Evolutionary conservation across 2,888 invertebrate species (phyloP).

Genomic region (Drosophila meridionalis): DNA sequence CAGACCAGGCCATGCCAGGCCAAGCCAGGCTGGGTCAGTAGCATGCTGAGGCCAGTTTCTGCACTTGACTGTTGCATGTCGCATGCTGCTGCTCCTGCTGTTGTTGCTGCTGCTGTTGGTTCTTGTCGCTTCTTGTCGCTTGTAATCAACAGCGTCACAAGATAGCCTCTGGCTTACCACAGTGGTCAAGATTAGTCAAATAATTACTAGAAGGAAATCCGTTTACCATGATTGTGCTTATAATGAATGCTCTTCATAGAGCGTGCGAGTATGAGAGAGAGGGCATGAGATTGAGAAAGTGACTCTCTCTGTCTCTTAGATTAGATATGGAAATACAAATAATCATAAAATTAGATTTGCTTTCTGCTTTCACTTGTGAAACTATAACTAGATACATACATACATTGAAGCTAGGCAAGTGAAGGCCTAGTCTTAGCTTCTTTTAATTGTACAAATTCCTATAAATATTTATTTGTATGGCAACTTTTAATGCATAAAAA

Average conservation of each 20-base stretch:
- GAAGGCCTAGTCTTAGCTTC: too few species aligned
- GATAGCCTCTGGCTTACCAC: conserved; percentile 36
- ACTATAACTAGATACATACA: too few species aligned
- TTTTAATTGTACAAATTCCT: too few species aligned
- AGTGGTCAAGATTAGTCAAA: conserved; percentile 20
- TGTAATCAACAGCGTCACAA: conserved; percentile 53
- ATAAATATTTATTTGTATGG: too few species aligned
- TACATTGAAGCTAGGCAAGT: too few species aligned
- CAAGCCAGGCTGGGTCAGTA: conserved; percentile 9
- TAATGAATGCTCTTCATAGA: neutral
- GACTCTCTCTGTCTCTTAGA: too few species aligned
- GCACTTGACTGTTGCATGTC: conserved; percentile 41
- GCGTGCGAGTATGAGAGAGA: neutral
- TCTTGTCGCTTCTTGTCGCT: conserved; percentile 3
- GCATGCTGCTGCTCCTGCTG: conserved; percentile 20
- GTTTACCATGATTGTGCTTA: neutral
- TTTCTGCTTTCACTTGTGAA: too few species aligned
- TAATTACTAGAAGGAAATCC: neutral
- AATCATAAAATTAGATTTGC: neutral
- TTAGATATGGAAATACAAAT: neutral
- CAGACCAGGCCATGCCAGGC: neutral
- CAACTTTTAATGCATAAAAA: too few species aligned
- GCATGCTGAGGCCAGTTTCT: conserved; percentile 13
- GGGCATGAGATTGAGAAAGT: neutral
- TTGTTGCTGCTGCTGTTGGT: neutral